Base-by-base conservation (phyloP, 2,888 invertebrate species). In the Taenaris catops region DNA sequence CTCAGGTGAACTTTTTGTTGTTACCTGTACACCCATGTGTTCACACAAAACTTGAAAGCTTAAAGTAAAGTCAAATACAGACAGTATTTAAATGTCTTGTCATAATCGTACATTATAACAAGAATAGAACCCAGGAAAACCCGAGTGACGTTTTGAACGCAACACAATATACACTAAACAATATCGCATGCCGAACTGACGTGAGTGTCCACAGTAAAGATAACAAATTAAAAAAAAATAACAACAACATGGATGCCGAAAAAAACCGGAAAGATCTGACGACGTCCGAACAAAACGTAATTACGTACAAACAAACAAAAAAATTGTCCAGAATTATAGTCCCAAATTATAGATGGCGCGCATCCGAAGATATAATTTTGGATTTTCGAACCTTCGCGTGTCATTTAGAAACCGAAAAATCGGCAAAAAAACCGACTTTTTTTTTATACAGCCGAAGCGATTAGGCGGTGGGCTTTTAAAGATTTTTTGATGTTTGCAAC, bases 321-420 rank as follows among this genome's bases (percentile, higher is more conserved):
- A 63, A 31, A 31, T 17, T 53, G 45, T 61, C 54, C 56, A 54
- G 61, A 71, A 76, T 74, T 75, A 76, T 71, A 66, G 70, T 63
- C 53, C 59, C 50, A 78, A 79, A 79, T 78, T 79, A 78, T 74
- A 79, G 50, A 56, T 63, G 58, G 61, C 60, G 53, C 58, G 48
- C 51, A 44, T 48, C 29, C 53, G 45, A 48, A 46, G 51, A 44
- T 51, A 46, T 55, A 59, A 59, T 58, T 58, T 58, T 33, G 46
- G 34, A 51, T 51, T 46, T 58, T 58, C 58, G 49, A 51, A 52
- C 49, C 49, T 44, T 53, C 38, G 41, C 53, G 55, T 61, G 71
- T 71, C 72, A 71, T 67, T 71, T 69, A 59, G 54, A 45, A 32
- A 39, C 38, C 38, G 44, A 38, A 41, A 38, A 38, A 29, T 40